Percentiles rank a stretch among this genome's conserved stretches.
These are phyloP conservation scores for Cartodere bifasciata DNA, from an alignment of 2,888 invertebrate genomes.

Conservation along the genomic window DNA sequence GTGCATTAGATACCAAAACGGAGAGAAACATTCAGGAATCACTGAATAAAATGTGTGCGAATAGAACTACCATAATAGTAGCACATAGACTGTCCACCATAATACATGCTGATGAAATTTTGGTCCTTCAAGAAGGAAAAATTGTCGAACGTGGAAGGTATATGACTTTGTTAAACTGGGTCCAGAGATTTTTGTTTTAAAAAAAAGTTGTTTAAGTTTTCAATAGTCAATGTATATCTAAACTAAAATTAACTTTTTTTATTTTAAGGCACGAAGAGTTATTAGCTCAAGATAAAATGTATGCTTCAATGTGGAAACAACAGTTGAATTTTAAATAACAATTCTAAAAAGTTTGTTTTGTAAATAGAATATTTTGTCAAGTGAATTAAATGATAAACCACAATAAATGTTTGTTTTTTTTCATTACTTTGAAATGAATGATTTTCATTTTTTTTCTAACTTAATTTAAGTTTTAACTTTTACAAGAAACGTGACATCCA, in stretches of 20 bases:
- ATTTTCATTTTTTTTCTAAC: too few relatives aligned
- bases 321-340: too few relatives aligned
- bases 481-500: too few relatives aligned
- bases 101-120: constrained; percentile 87
- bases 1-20: constrained; percentile 89
- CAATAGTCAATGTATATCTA: constrained; percentile 2
- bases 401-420: too few relatives aligned
- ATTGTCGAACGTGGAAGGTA: constrained; percentile 74
- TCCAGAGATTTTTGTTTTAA: constrained; percentile 9
- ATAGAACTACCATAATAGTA: constrained; percentile 85
- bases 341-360: too few relatives aligned
- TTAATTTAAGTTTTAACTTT: too few relatives aligned
- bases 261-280: constrained; percentile 56
- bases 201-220: constrained; percentile 10
- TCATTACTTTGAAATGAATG: too few relatives aligned
- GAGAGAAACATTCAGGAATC: constrained; percentile 82
- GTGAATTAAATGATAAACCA: too few relatives aligned
- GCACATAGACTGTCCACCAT: constrained; percentile 92
- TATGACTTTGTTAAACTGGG: constrained; percentile 11
- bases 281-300: constrained; percentile 55
- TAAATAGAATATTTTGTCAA: too few relatives aligned
- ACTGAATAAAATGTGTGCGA: constrained; percentile 60
- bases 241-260: not conserved
- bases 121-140: constrained; percentile 82
- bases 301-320: constrained; percentile 88